Percentiles rank a stretch among this genome's conserved stretches.
Conservation (phyloP, 2,888 invertebrate genomes). For the Chalcosyrphus nemorum region DNA sequence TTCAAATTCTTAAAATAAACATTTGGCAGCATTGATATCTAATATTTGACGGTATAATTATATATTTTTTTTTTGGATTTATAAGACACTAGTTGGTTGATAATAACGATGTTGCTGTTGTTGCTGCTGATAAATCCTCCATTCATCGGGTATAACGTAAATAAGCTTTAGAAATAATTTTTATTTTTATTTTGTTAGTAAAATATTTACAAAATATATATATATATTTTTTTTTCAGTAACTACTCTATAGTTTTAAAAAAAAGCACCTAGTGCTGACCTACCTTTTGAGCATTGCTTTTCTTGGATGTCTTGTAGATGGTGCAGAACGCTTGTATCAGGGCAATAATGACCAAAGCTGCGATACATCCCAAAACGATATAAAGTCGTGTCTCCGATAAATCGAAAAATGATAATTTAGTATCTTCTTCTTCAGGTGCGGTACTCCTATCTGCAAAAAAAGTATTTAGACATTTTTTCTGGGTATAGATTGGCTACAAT, state of each 20-base stretch:
- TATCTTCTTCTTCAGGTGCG: constrained; percentile 79
- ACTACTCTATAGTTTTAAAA: not conserved
- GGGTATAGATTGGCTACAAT: no score
- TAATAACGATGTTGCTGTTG: constrained; percentile 81
- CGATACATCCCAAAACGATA: constrained; percentile 91
- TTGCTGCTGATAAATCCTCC: constrained; percentile 82
- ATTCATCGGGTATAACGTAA: constrained; percentile 82
- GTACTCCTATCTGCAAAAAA: constrained; percentile 69
- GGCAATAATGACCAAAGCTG: constrained; percentile 90
- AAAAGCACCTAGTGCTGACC: constrained; percentile 74
- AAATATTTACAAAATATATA: constrained; percentile 30
- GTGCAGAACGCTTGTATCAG: constrained; percentile 93
- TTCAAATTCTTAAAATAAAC: constrained; percentile 54
- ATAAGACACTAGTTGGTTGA: constrained; percentile 82
- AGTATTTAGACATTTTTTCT: no score
- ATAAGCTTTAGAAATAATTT: constrained; percentile 81
- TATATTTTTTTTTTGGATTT: constrained; percentile 66
- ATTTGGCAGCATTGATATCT: constrained; percentile 62
- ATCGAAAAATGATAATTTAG: constrained; percentile 84
- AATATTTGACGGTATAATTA: constrained; percentile 23
- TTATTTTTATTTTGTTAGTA: constrained; percentile 45
- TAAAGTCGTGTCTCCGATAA: constrained; percentile 89
- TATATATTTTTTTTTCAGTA: not conserved
- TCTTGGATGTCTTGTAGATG: constrained; percentile 87
- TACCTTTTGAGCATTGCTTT: constrained; percentile 87